Evolutionary conservation across 2,113 vertebrate species (phyloP).

Genomic region (Myiopsitta monachus): DNA sequence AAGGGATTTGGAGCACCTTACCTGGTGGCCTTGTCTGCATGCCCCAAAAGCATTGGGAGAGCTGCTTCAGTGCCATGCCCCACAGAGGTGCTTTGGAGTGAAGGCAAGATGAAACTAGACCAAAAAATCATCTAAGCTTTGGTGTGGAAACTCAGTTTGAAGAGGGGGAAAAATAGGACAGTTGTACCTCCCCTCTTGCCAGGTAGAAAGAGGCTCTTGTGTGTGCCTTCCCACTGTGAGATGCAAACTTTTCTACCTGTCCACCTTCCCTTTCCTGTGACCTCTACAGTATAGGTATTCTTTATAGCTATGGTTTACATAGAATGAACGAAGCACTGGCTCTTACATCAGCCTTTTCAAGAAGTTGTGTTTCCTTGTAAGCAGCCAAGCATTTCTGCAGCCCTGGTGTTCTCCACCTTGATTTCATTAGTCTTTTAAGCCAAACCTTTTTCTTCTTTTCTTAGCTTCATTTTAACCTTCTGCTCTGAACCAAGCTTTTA

Average conservation of each 20-base stretch:
- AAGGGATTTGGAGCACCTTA: background rate
- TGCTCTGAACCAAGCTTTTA: background rate
- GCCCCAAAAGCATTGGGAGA: background rate
- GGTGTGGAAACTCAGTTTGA: background rate
- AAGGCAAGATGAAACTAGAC: background rate
- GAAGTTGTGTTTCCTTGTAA: background rate
- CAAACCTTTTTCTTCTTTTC: background rate
- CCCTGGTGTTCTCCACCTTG: background rate
- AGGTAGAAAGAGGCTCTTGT: background rate
- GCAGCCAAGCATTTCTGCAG: background rate
- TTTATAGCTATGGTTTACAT: background rate
- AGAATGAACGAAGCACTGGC: background rate
- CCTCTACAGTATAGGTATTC: accelerated
- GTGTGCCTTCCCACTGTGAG: background rate
- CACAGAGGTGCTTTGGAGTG: background rate
- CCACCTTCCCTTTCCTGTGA: background rate
- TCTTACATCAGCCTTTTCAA: background rate
- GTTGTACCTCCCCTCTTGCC: background rate
- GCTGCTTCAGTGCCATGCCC: background rate
- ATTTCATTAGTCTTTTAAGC: background rate
- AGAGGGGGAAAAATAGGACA: background rate
- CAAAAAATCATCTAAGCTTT: background rate
- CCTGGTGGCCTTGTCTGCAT: background rate
- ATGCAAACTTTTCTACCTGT: background rate
- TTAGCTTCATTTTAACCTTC: background rate